Percentiles rank a stretch among this genome's conserved stretches.
These are phyloP conservation scores for Holothuria leucospilota DNA, from an alignment of 53 echinoderm and acorn worm species.

Conservation along the genomic window DNA sequence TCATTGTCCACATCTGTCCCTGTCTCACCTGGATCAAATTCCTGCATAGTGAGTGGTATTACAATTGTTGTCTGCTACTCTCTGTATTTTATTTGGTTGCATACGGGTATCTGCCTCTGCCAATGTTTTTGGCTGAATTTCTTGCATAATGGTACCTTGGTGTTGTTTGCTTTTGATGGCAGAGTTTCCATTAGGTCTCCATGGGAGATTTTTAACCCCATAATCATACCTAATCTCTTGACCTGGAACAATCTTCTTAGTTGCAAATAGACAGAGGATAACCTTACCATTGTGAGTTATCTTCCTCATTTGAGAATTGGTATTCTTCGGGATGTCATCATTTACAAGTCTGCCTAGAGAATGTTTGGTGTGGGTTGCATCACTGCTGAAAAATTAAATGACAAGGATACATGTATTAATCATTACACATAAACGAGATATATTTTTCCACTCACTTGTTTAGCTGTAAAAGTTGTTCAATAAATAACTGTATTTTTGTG, in stretches of 20 bases:
- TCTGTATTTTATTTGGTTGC: no score
- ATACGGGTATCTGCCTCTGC: no score
- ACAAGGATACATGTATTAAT: background rate
- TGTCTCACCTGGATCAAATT: no score
- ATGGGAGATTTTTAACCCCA: conserved; percentile 6
- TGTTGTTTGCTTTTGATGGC: background rate
- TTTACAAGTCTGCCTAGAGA: background rate
- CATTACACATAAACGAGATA: no score
- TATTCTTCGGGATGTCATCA: background rate
- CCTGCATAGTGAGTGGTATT: no score
- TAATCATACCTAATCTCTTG: conserved; percentile 3
- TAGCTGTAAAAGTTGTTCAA: no score
- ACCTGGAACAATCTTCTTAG: background rate
- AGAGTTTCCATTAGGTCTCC: background rate
- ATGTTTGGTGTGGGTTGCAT: background rate
- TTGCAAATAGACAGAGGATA: background rate
- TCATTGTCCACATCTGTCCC: no score
- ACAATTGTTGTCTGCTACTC: no score
- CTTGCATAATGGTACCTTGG: background rate
- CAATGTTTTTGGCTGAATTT: no score
- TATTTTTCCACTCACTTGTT: no score
- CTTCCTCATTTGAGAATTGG: background rate
- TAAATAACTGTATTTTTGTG: no score
- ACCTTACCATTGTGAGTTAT: background rate
- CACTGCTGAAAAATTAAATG: background rate